Evolutionary conservation across 2,797 vertebrate genomes (phyloP).

Genomic region (Sternarchorhynchus goeldii): DNA sequence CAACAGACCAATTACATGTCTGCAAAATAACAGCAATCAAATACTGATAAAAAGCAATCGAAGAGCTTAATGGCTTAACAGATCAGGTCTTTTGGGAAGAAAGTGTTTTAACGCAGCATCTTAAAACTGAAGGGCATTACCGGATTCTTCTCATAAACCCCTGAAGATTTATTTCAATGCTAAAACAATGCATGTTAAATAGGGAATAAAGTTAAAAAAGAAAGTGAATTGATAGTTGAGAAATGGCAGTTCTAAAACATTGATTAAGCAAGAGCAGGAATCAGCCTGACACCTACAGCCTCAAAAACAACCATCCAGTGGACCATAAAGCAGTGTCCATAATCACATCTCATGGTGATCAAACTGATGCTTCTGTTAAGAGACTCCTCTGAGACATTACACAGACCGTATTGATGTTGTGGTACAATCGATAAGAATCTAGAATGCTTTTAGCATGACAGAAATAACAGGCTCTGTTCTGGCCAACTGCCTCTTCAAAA

Average conservation of each 20-base stretch:
- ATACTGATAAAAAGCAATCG: constrained; percentile 23
- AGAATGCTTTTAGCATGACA: constrained; percentile 1
- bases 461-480: constrained; percentile 11
- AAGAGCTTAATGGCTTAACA: constrained; percentile 41
- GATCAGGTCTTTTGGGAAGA: constrained; percentile 25
- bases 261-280: constrained; percentile 1
- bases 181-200: background rate
- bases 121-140: constrained; percentile 1
- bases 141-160: background rate
- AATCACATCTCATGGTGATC: constrained; percentile 30
- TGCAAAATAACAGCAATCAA: constrained; percentile 45
- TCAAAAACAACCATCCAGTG: constrained; percentile 7
- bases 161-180: background rate
- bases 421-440: constrained; percentile 30
- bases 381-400: constrained; percentile 25
- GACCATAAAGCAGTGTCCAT: constrained; percentile 7
- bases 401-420: background rate
- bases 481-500: constrained; percentile 10
- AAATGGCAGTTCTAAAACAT: background rate
- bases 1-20: constrained; percentile 23
- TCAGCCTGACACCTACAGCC: background rate
- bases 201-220: background rate
- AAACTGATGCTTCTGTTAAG: constrained; percentile 30
- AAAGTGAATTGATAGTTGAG: background rate
- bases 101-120: background rate